A percentile compares a stretch with the other conserved stretches of the same genome.
Evolutionary conservation across 2,113 vertebrate species (phyloP).

Genomic region (Vimba vimba): DNA sequence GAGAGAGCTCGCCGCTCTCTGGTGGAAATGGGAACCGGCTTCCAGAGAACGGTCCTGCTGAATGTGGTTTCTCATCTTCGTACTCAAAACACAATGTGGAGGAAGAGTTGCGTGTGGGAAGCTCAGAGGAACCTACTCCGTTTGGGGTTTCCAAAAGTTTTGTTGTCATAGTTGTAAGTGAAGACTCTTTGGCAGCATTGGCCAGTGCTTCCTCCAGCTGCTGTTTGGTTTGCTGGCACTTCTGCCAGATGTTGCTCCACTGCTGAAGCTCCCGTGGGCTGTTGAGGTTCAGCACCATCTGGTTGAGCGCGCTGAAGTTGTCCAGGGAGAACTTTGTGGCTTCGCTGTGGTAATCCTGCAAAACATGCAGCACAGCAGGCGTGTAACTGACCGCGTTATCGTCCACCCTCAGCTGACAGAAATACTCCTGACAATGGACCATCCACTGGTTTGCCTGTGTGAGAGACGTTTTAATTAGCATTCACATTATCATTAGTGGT

Average conservation of each 20-base stretch:
- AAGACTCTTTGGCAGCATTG: slow-evolving; percentile 32
- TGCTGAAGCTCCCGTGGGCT: slow-evolving; percentile 70
- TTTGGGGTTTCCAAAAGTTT: not conserved
- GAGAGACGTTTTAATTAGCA: not conserved
- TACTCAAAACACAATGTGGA: slow-evolving; percentile 43
- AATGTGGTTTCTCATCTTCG: slow-evolving; percentile 63
- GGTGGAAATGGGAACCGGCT: slow-evolving; percentile 60
- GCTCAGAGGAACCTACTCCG: slow-evolving; percentile 51
- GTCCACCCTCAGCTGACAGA: slow-evolving; percentile 65
- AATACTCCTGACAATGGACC: slow-evolving; percentile 74
- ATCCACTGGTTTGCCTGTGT: slow-evolving; percentile 76
- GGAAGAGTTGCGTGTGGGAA: not conserved
- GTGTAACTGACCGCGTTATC: slow-evolving; percentile 55
- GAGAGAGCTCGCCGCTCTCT: slow-evolving; percentile 60
- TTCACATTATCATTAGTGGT: too few species aligned
- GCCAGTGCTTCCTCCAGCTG: slow-evolving; percentile 71
- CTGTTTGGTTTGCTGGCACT: slow-evolving; percentile 73
- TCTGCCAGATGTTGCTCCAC: slow-evolving; percentile 75
- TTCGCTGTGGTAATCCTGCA: slow-evolving; percentile 74
- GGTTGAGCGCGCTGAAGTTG: slow-evolving; percentile 75
- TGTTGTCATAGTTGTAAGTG: not conserved
- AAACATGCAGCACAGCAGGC: slow-evolving; percentile 62
- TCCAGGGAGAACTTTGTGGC: slow-evolving; percentile 76
- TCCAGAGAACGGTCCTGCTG: slow-evolving; percentile 61
- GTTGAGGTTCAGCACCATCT: slow-evolving; percentile 71